A percentile compares a stretch with the other conserved stretches of the same genome.
Evolutionary conservation across 2,797 vertebrate species (phyloP).

Genomic region (Geotrypetes seraphini): DNA sequence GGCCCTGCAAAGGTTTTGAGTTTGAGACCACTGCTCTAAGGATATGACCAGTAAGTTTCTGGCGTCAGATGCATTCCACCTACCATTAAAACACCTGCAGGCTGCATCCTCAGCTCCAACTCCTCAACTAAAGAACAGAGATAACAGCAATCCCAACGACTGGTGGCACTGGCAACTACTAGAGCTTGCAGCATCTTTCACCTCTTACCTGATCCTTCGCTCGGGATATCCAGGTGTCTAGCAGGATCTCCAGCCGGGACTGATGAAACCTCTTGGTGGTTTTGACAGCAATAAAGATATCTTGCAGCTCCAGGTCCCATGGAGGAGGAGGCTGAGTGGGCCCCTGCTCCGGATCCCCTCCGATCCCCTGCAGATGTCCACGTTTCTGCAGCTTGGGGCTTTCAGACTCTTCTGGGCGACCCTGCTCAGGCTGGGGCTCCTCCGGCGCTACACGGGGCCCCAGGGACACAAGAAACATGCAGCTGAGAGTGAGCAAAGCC

Average conservation of each 20-base stretch:
- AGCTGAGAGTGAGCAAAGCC: conserved; percentile 24
- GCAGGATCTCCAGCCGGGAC: conserved; percentile 68
- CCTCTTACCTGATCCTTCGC: conserved; percentile 73
- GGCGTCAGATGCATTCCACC: too few species aligned
- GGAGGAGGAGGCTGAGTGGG: rapidly evolving
- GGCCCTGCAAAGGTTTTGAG: too few species aligned
- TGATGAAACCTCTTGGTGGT: conserved; percentile 75
- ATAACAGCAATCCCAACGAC: too few species aligned
- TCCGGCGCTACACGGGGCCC: conserved; percentile 3
- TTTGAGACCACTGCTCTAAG: too few species aligned
- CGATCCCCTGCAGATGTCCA: not conserved
- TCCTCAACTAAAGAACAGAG: too few species aligned
- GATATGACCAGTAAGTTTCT: too few species aligned
- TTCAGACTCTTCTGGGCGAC: not conserved
- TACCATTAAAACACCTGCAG: too few species aligned
- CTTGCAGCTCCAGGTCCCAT: conserved; percentile 33
- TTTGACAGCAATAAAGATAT: conserved; percentile 80
- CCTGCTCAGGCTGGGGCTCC: rapidly evolving
- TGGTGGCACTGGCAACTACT: too few species aligned
- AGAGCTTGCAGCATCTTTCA: too few species aligned
- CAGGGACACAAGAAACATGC: conserved; percentile 29
- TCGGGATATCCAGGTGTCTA: conserved; percentile 83
- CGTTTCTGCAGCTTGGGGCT: rapidly evolving
- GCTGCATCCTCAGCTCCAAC: too few species aligned
- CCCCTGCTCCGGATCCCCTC: not conserved